These are phyloP conservation scores for Lepidostoma basale DNA, from an alignment of 1,140 invertebrate genomes.

Conservation along the genomic window DNA sequence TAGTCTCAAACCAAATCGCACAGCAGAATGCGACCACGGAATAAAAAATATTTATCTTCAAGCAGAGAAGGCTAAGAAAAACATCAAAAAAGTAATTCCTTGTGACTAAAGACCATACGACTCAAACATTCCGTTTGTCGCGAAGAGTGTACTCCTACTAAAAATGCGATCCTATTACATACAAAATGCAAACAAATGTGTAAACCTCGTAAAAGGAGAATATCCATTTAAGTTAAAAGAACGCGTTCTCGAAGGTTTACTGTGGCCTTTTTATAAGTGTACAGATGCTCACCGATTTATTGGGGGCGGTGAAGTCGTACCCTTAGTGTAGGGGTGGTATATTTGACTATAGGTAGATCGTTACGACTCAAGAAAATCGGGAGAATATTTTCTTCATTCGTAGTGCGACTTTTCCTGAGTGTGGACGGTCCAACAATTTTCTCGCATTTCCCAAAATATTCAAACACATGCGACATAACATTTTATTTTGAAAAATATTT, in stretches of 20 bases:
- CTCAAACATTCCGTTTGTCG: background rate
- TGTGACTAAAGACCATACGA: background rate
- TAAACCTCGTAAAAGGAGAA: no score
- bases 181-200: no score
- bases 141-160: background rate
- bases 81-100: background rate
- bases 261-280: no score
- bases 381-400: slow-evolving; percentile 46
- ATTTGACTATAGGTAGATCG: slow-evolving; percentile 35
- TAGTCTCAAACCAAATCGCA: background rate
- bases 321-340: slow-evolving; percentile 17
- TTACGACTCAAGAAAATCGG: slow-evolving; percentile 43
- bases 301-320: background rate
- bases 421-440: slow-evolving; percentile 34
- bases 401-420: slow-evolving; percentile 43
- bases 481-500: no score
- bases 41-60: slow-evolving; percentile 3
- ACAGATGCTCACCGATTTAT: no score
- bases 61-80: background rate
- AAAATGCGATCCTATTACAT: background rate
- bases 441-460: background rate
- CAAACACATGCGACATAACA: background rate
- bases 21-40: background rate
- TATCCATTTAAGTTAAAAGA: no score
- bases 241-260: no score